phyloP scores from a whole-genome alignment of 53 echinoderm and acorn worm genomes.

The Pentamera pediparva region DNA sequence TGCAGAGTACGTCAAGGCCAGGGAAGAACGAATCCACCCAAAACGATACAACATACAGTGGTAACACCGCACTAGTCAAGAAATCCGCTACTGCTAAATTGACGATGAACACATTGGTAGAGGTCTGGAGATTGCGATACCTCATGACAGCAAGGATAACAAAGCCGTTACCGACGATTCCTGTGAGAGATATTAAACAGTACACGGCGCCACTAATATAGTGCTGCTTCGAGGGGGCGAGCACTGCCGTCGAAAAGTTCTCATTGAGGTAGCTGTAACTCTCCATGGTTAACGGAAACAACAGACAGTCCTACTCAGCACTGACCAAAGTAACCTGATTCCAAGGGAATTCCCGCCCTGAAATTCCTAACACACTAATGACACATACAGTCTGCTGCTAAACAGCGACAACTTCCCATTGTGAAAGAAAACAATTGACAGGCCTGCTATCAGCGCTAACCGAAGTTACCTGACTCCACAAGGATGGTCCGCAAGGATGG shows the following conservation, averaged over 20 bases:
- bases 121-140: background rate
- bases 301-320: too few relatives aligned
- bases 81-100: background rate
- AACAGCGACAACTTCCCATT: too few relatives aligned
- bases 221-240: background rate
- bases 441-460: too few relatives aligned
- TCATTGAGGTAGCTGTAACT: background rate
- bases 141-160: background rate
- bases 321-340: too few relatives aligned
- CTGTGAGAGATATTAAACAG: background rate
- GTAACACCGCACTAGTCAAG: background rate
- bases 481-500: too few relatives aligned
- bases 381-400: too few relatives aligned
- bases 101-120: conserved; percentile 1
- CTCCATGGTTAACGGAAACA: too few relatives aligned
- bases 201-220: background rate
- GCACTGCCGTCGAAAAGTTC: background rate
- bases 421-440: too few relatives aligned
- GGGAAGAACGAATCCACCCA: background rate
- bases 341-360: too few relatives aligned
- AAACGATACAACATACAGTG: background rate
- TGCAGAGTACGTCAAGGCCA: background rate
- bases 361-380: too few relatives aligned
- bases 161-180: background rate
- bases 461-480: too few relatives aligned